Evolutionary conservation across 2,888 invertebrate species (phyloP).

Genomic region (Melanostoma mellinum): DNA sequence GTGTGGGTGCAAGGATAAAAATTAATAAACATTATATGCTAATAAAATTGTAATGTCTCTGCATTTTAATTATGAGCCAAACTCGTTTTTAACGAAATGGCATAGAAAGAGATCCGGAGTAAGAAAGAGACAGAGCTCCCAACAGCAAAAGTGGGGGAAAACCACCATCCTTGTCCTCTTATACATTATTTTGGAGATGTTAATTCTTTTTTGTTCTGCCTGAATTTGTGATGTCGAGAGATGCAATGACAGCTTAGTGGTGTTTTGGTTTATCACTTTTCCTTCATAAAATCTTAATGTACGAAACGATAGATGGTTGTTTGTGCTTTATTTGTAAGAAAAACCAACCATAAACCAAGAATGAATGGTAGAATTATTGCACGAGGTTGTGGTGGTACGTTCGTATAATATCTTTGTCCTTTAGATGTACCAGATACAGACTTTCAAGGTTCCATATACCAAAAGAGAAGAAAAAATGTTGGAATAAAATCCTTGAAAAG

Average conservation of each 20-base stretch:
- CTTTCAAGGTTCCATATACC: too few relatives aligned
- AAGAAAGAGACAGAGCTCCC: neutral
- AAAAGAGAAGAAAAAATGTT: too few relatives aligned
- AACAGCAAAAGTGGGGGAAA: conserved; percentile 8
- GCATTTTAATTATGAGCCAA: conserved; percentile 72
- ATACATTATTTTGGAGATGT: conserved; percentile 43
- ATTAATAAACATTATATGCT: conserved; percentile 77
- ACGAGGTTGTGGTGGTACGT: too few relatives aligned
- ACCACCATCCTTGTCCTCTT: neutral
- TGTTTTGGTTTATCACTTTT: conserved; percentile 72
- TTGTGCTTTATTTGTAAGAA: conserved; percentile 14
- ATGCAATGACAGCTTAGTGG: conserved; percentile 64
- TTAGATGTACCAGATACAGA: too few relatives aligned
- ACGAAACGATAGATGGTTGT: conserved; percentile 24
- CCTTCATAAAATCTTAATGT: conserved; percentile 66
- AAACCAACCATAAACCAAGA: neutral
- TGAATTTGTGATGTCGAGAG: conserved; percentile 37
- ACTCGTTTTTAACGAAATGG: conserved; percentile 61
- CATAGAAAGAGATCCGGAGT: conserved; percentile 28
- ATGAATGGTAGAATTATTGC: too few relatives aligned
- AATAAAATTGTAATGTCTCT: conserved; percentile 76
- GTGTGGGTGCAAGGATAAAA: conserved; percentile 66
- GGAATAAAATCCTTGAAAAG: neutral
- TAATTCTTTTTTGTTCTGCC: conserved; percentile 26
- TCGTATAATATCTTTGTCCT: too few relatives aligned